Base-by-base conservation (phyloP, 2,888 invertebrate genomes). In the Lasius fuliginosus region DNA sequence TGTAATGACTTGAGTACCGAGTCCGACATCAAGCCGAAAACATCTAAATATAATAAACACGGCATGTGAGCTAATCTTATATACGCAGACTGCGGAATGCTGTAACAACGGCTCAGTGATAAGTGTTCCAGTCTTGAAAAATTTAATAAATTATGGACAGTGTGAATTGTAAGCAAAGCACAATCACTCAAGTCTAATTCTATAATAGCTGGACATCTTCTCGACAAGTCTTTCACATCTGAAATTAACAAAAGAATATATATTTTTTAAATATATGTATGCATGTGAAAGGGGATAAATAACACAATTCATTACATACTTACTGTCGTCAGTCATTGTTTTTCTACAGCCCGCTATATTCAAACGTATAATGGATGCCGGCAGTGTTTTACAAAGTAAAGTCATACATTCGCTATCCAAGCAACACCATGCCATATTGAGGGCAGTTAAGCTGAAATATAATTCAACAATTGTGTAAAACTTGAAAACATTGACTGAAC, bases 131-230 rank as follows among this genome's bases (percentile, higher is more conserved):
- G 95, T 30, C 96, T 95, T 60, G 95, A 94, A 69, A 98, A 95
- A 75, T 95, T 94, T 64, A 96, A 94, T 65, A 98, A 95, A 92
- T 95, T 95, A 27, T 95, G 95, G 1, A 98, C 95, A n/a, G 96
- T 95, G 71, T 95, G 95, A 15, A 96, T 96, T 0, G 97, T 97
- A 5, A 99, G 95, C 27, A 96, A 95, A 9, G 97, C 97, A 92
- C 98, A 98, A 95, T 99, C 99, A 30, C 99, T 99, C 83, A 99
- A 94, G 95, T 99, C 99, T 88, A 99, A 95, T 94, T 99, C 98
- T 62, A 97, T 95, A 27, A 99, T 96, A 1, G 96, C 95, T 0
- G 97, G 96, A 93, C 98, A 98, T 8, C 97, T 96, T 18, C 93
- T 92, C 0, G 96, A 96, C 73, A 99, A 95, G 12, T 96, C 95